Base-by-base conservation (phyloP, 2,888 invertebrate genomes). In the Drosophila mercatorum region DNA sequence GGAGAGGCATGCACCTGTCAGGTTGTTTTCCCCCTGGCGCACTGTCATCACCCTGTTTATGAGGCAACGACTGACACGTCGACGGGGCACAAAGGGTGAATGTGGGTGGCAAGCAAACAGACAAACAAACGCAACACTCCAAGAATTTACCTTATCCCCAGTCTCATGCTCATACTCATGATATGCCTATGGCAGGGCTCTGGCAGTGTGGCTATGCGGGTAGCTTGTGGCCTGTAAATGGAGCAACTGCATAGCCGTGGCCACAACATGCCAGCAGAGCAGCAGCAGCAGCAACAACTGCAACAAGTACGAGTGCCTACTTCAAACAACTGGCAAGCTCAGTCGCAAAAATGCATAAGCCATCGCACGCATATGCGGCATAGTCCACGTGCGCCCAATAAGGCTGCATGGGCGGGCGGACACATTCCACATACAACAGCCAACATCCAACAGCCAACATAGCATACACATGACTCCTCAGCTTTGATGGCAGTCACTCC, bases 11-110 rank as follows among this genome's bases (percentile, higher is more conserved):
- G 81, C 81, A 87, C 78, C 89, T 89, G 81, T 80, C 90, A 79
- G 76, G 46, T 67, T 72, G 81, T 74, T 70, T 83, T 83, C 69
- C 38, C 52, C 56, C 71, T 56, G 65, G 63, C 52, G 59, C 75
- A 46, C 78, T 72, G 73, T 81, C 76, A 75, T 63, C 75, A 72
- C 68, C 66, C 77, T 75, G 77, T 76, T 82, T 75, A 75, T 77
- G 75, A 70, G 66, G 47, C 78, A 76, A 55, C 68, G 79, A 75
- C 83, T 88, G 91, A 83, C 91, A 89, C 77, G 80, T 79, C 88
- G 91, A 88, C 91, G 89, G 78, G 10, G 55, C 49, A 59, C 17
- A 57, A 38, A 62, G 57, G 43, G 17, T n/a, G 5, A 5, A 47
- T 46, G 41, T 59, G 71, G 60, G 63, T 43, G 57, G 65, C 56